phyloP scores from a whole-genome alignment of 2,888 invertebrate genomes.

The Dichetophora obliterata region DNA sequence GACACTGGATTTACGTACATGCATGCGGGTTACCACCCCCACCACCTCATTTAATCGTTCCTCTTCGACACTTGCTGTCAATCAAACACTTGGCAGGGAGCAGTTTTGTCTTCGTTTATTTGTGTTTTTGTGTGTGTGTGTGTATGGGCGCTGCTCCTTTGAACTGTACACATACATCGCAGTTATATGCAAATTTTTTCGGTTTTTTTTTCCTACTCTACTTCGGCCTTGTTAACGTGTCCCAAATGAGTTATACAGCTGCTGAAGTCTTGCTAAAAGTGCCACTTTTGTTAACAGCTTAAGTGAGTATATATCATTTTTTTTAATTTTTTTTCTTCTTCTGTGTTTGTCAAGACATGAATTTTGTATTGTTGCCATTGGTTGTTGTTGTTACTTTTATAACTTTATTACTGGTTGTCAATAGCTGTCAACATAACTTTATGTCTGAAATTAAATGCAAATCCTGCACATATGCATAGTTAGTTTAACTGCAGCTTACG shows the following conservation, averaged over 20 bases:
- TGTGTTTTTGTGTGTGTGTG: neutral
- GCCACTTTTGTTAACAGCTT: slow-evolving; percentile 16
- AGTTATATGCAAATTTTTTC: neutral
- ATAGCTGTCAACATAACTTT: too few relatives aligned
- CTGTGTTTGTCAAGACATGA: neutral
- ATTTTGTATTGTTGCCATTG: neutral
- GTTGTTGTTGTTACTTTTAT: neutral
- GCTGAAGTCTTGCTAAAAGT: neutral
- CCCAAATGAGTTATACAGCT: neutral
- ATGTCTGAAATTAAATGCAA: too few relatives aligned
- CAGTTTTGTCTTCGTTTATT: neutral
- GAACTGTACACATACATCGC: neutral
- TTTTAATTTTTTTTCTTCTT: neutral
- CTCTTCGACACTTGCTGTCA: neutral
- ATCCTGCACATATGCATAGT: too few relatives aligned
- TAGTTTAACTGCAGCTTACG: too few relatives aligned
- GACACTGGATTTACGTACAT: slow-evolving; percentile 16
- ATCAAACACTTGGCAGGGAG: neutral
- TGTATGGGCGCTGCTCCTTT: slow-evolving; percentile 7
- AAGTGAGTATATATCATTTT: slow-evolving; percentile 14
- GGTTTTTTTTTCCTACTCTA: slow-evolving; percentile 13
- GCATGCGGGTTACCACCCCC: slow-evolving; percentile 10
- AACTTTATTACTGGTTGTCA: too few relatives aligned
- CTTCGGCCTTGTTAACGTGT: neutral
- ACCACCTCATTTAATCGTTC: neutral